Evolutionary conservation across 2,888 invertebrate species (phyloP).

Genomic region (Phalera bucephala): DNA sequence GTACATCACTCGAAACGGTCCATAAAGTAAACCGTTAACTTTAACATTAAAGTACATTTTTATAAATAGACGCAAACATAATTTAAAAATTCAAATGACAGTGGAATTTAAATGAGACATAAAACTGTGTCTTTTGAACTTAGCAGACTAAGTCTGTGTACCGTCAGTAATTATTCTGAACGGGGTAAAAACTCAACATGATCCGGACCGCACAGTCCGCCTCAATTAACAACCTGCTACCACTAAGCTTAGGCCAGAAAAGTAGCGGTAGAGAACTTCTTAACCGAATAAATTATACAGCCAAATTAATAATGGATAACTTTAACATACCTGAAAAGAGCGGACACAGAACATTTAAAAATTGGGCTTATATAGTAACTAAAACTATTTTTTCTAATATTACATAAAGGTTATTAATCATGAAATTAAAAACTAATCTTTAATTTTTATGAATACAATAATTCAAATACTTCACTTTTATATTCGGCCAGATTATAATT

Average conservation of each 20-base stretch:
- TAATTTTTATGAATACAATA: too few relatives aligned
- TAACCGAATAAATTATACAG: too few relatives aligned
- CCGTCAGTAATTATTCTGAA: conserved; percentile 52
- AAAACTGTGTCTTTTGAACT: conserved; percentile 49
- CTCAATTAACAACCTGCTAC: conserved; percentile 54
- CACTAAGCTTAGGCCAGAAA: conserved; percentile 24
- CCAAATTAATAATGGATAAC: background rate
- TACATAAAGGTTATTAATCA: too few relatives aligned
- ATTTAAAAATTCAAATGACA: conserved; percentile 48
- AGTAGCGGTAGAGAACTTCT: conserved; percentile 2
- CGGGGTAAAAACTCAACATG: conserved; percentile 55
- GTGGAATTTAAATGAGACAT: conserved; percentile 55
- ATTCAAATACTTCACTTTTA: too few relatives aligned
- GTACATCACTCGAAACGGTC: too few relatives aligned
- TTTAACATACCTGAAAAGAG: too few relatives aligned
- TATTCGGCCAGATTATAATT: too few relatives aligned
- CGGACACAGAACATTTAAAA: background rate
- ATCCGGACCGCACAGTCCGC: conserved; percentile 43
- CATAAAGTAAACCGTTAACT: conserved; percentile 20
- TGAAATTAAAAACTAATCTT: too few relatives aligned
- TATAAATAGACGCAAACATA: conserved; percentile 37
- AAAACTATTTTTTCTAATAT: too few relatives aligned
- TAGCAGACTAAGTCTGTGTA: conserved; percentile 39
- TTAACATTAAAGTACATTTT: conserved; percentile 33
- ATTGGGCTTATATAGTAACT: too few relatives aligned